Base-by-base conservation (phyloP, 2,113 vertebrate species). In the Coryphaenoides rupestris region DNA sequence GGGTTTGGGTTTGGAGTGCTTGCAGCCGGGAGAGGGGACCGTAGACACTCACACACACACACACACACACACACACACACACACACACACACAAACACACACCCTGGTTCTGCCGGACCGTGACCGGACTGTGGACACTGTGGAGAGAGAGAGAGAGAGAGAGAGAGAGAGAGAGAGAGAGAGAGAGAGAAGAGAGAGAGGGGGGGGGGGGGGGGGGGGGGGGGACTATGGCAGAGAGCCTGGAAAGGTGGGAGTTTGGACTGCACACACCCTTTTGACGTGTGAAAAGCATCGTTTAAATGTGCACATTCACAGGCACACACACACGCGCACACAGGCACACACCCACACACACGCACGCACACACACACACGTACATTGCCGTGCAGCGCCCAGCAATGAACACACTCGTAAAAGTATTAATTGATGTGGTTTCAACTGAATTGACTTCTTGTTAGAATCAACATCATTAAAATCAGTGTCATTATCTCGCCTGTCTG, bases 1-100 rank as follows among this genome's bases (percentile, higher is more conserved):
- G 70, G 62, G 75, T 86, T 85, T 74, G 86, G n/a, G 83, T 85
- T 89, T 87, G 84, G 84, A 84, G 84, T 87, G 80, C 80, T 84
- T 84, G 83, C 17, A n/a, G 47, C 3, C 9, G 14, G 13, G 47
- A n/a, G 16, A 17, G 47, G 56, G 47, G n/a, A 10, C 33, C 33
- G 9, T 40, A 13, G 33, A 33, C 23, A 24, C 53, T 19, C 53
- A 54, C 53, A 55, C 54, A 55, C 54, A 55, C 23, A 26, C 22
- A 17, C 55, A n/a, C 56, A 19, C 24, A 58, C 23, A 33, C 56
- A 58, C 56, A 58, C 56, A 26, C 23, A 58, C 24, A n/a, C n/a
- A n/a, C n/a, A 56, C n/a, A n/a, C n/a, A n/a, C n/a, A n/a, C n/a
- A n/a, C n/a, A n/a, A n/a, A n/a, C n/a, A n/a, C n/a, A n/a, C 21